Conservation (phyloP, 2,888 invertebrate species). For the Caenorhabditis sinica region DNA sequence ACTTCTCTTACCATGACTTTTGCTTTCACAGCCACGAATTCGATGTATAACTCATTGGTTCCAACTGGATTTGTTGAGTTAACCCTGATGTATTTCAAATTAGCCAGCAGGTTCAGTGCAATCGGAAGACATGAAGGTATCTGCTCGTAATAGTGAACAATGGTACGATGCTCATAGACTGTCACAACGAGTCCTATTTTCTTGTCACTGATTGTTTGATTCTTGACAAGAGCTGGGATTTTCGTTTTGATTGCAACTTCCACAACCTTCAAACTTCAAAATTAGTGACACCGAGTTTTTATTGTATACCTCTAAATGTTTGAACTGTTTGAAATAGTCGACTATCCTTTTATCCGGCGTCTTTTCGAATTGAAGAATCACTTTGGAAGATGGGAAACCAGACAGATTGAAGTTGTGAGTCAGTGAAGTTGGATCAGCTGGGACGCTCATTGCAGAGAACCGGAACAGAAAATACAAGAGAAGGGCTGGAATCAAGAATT, state of each 20-base stretch:
- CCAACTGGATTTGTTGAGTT: slow-evolving; percentile 29
- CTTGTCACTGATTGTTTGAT: slow-evolving; percentile 13
- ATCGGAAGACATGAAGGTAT: slow-evolving; percentile 25
- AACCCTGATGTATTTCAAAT: slow-evolving; percentile 34
- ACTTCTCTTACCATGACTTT: not conserved
- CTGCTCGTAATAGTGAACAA: slow-evolving; percentile 9
- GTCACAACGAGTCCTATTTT: slow-evolving; percentile 37
- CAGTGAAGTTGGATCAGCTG: slow-evolving; percentile 5
- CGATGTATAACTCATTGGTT: not conserved
- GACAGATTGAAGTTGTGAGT: not conserved
- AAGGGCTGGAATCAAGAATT: slow-evolving; percentile 20
- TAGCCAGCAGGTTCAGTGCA: slow-evolving; percentile 32
- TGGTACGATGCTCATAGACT: slow-evolving; percentile 9
- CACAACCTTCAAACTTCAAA: not conserved
- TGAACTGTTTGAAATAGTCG: slow-evolving; percentile 22
- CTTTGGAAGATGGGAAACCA: slow-evolving; percentile 34
- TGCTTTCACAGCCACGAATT: slow-evolving; percentile 22
- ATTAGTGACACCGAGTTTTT: not conserved
- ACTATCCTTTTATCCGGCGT: not conserved
- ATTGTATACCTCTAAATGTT: slow-evolving; percentile 13
- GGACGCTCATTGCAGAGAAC: not conserved
- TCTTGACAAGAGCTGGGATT: not conserved
- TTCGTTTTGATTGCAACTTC: slow-evolving; percentile 9
- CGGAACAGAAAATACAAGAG: not conserved
- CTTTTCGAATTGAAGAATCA: slow-evolving; percentile 41